These are phyloP conservation scores for Xenotilapia caudafasciata DNA, from an alignment of 2,113 vertebrate species.

Conservation along the genomic window DNA sequence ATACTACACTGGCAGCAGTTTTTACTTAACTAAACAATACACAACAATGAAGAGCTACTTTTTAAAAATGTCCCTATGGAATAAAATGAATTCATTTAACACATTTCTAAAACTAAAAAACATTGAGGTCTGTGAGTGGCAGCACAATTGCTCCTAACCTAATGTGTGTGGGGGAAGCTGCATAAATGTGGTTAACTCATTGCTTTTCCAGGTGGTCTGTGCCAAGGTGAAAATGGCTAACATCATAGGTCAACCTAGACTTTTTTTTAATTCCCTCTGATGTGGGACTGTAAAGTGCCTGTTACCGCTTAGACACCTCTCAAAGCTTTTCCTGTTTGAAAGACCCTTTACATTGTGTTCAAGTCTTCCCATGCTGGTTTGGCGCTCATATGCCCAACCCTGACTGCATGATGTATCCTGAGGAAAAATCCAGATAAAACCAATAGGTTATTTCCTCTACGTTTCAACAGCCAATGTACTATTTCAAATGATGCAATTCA, in stretches of 20 bases:
- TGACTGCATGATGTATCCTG: neutral
- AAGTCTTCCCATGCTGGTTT: neutral
- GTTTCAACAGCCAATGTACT: conserved; percentile 43
- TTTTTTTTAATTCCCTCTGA: conserved; percentile 1
- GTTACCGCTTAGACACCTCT: neutral
- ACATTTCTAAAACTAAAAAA: neutral
- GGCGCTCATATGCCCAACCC: neutral
- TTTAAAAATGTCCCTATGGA: neutral
- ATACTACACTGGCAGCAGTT: neutral
- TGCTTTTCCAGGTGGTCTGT: conserved; percentile 59
- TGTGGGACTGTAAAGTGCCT: conserved; percentile 25
- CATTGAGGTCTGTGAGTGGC: neutral
- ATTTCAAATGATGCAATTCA: conserved; percentile 50
- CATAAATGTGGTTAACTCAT: conserved; percentile 18
- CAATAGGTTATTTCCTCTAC: conserved; percentile 19
- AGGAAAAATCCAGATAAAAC: conserved; percentile 10
- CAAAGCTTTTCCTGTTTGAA: conserved; percentile 6
- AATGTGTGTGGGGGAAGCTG: neutral
- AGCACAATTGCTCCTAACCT: conserved; percentile 8
- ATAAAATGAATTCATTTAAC: neutral
- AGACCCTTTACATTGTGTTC: neutral
- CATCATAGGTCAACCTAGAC: conserved; percentile 22
- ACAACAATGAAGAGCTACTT: neutral
- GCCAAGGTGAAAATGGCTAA: conserved; percentile 28
- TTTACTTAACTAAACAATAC: neutral